Base-by-base conservation (phyloP, 1,140 invertebrate species). In the Danaus plexippus region DNA sequence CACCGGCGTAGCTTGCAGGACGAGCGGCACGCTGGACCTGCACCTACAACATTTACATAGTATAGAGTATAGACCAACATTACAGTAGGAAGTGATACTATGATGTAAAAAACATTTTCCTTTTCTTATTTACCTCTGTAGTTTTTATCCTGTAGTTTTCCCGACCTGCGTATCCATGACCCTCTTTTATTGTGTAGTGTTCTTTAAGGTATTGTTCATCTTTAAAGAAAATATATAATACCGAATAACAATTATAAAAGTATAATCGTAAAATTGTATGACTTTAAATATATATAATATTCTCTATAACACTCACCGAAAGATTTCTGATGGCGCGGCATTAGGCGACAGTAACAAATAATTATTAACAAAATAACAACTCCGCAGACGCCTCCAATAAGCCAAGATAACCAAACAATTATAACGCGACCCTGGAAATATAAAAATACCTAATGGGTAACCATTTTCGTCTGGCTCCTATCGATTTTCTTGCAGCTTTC, bases 331-430 rank as follows among this genome's bases (percentile, higher is more conserved):
- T 88, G 80, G 51, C 86, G 86, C 73, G 87, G 87, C 87, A 88
- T 88, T 65, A 87, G 86, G 79, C 87, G 82, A 71, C 86, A 88
- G 74, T 88, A 87, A 73, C 84, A 88, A 69, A 88, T 87, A 76
- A 88, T 76, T 71, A 88, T 71, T 61, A 88, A 79, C 65, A 88
- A 77, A 77, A 85, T 84, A 76, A 86, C 64, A 66, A 88, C 85
- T 51, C 87, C 87, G 64, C 85, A 85, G 69, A 87, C 72, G 15
- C 87, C 87, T 58, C 83, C 87, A 61, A 85, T 75, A 73, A 88
- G 79, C 86, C 86, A 88, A 77, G 83, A 84, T 75, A 88, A 87
- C 84, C 86, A 88, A 78, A 87, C 76, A 79, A 87, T 82, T 84
- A 85, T 84, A 77, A 87, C 80, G 57, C 84, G 84, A 78, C 81